phyloP scores from a whole-genome alignment of 2,797 vertebrate species.

The Sebastes dallii region DNA sequence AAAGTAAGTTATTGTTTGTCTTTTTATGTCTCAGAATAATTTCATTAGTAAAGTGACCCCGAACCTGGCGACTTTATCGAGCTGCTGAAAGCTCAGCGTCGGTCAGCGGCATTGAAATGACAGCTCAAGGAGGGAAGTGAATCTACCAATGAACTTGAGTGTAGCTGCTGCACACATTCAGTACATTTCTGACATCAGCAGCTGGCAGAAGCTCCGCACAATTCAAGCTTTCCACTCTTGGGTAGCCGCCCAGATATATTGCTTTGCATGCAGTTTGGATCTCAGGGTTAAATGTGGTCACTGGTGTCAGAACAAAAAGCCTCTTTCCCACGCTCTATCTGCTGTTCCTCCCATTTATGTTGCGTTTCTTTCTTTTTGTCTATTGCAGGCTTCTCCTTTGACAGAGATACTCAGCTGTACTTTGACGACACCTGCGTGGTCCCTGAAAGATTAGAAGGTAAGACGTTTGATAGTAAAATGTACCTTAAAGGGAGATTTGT shows the following conservation, averaged over 20 bases:
- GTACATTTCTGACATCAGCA: constrained; percentile 6
- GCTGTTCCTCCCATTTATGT: neutral
- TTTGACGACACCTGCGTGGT: constrained; percentile 96
- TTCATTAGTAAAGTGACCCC: neutral
- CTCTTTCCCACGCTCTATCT: constrained; percentile 14
- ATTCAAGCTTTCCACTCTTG: constrained; percentile 6
- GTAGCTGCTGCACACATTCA: neutral
- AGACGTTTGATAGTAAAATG: constrained; percentile 32
- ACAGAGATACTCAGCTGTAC: constrained; percentile 91
- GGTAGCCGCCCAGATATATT: constrained; percentile 25
- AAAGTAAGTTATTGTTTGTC: constrained; percentile 84
- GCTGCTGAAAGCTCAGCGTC: neutral
- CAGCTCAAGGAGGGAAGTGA: constrained; percentile 5
- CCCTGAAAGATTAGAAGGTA: constrained; percentile 93
- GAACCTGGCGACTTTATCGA: neutral
- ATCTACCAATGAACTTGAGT: constrained; percentile 8
- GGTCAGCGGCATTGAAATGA: constrained; percentile 20
- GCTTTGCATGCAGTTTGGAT: constrained; percentile 38
- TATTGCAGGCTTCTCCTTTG: constrained; percentile 88
- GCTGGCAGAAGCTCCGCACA: constrained; percentile 15
- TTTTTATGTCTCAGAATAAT: neutral
- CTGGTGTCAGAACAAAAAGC: neutral
- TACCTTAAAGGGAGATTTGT: too few relatives aligned
- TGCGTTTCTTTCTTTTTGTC: neutral
- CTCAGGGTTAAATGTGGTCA: neutral